Conservation (phyloP, 1,140 invertebrate species). For the Rhopalosiphum maidis region DNA sequence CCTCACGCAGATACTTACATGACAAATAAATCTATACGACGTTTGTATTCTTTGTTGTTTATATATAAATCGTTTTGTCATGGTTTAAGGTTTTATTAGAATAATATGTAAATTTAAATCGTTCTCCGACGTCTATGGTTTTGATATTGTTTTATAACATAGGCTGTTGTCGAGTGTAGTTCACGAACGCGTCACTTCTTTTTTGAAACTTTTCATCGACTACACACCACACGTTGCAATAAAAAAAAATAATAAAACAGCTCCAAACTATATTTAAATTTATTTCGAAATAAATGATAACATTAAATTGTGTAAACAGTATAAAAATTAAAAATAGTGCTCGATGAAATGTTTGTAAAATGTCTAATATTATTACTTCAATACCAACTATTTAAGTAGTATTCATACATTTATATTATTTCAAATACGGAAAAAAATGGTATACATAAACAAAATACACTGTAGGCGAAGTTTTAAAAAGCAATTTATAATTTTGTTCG, state of each 20-base stretch:
- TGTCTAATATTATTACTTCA: not conserved
- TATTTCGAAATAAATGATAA: not conserved
- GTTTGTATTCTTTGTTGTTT: not conserved
- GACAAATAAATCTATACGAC: not conserved
- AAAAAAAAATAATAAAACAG: not conserved
- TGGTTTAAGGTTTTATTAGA: constrained; percentile 25
- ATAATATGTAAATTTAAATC: constrained; percentile 12
- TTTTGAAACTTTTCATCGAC: not conserved
- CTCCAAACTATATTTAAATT: not conserved
- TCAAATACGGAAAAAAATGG: not conserved
- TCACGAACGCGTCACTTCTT: not conserved
- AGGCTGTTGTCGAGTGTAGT: not conserved
- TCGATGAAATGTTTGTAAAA: not conserved
- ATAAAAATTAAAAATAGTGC: not conserved
- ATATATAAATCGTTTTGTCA: not conserved
- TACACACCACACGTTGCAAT: not conserved
- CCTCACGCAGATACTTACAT: not conserved
- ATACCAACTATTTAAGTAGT: not conserved
- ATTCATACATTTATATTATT: not conserved
- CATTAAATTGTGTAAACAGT: not conserved
- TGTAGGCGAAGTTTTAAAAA: not conserved
- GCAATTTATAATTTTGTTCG: not conserved
- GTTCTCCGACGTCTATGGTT: not conserved
- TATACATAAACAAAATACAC: not conserved
- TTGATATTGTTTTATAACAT: not conserved